Conservation (phyloP, 1,140 invertebrate genomes). For the Orchestia grillus region DNA sequence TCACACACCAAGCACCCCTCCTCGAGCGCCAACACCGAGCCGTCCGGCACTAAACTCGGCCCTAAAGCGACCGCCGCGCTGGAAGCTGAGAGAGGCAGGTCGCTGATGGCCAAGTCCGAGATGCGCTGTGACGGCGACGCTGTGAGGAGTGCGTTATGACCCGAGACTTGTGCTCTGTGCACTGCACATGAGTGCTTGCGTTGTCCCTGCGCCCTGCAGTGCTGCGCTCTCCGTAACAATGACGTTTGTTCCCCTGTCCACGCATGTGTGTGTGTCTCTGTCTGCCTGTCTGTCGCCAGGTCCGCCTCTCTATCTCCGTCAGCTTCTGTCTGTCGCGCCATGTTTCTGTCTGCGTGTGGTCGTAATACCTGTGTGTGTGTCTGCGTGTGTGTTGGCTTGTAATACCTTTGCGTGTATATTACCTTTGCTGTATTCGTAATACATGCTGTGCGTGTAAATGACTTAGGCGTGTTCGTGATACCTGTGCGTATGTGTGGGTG, state of each 20-base stretch:
- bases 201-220: not conserved
- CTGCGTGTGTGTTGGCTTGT: not conserved
- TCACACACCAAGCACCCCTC: too few relatives aligned
- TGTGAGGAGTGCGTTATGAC: not conserved
- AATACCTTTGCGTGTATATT: too few relatives aligned
- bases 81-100: too few relatives aligned
- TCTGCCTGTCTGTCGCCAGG: not conserved
- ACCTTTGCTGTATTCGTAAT: too few relatives aligned
- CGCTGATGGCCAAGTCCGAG: too few relatives aligned
- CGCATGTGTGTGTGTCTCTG: not conserved
- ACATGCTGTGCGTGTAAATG: too few relatives aligned
- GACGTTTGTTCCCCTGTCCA: not conserved
- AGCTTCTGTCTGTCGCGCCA: not conserved
- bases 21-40: too few relatives aligned
- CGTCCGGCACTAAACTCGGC: too few relatives aligned
- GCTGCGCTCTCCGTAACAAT: not conserved
- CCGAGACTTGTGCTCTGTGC: not conserved
- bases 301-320: not conserved
- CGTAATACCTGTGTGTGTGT: not conserved
- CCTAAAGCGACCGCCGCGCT: too few relatives aligned
- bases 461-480: too few relatives aligned
- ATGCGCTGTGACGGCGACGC: too few relatives aligned
- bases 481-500: too few relatives aligned
- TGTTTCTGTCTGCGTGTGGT: not conserved
- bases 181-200: not conserved